These are phyloP conservation scores for Epizoanthus stellaris DNA, from an alignment of 92 coral and sea anemone species.

Conservation along the genomic window DNA sequence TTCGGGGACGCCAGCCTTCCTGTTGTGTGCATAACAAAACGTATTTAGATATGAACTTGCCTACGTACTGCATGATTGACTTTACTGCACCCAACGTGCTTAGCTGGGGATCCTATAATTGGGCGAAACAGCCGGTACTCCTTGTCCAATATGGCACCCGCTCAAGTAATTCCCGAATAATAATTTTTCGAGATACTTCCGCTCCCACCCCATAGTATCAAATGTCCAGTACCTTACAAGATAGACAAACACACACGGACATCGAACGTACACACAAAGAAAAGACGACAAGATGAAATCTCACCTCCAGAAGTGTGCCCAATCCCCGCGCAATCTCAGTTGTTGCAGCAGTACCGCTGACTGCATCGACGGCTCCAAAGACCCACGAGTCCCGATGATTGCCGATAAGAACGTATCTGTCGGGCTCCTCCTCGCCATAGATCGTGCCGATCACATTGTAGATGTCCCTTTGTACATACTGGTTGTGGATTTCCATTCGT, in stretches of 20 bases:
- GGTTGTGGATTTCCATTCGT: conserved; percentile 70
- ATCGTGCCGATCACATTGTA: conserved; percentile 93
- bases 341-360: conserved; percentile 75
- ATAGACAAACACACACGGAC: background rate
- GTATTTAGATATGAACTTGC: background rate
- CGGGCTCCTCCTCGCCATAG: conserved; percentile 88
- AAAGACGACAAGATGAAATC: conserved; percentile 65
- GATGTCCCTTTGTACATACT: conserved; percentile 59
- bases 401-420: conserved; percentile 86
- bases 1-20: conserved; percentile 95
- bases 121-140: no score
- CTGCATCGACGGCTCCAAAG: conserved; percentile 88
- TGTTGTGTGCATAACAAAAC: background rate
- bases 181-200: no score
- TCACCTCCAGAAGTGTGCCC: conserved; percentile 70
- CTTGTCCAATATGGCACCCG: no score
- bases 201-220: background rate
- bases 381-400: conserved; percentile 94
- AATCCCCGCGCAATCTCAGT: conserved; percentile 87
- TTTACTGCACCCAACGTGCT: background rate
- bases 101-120: background rate
- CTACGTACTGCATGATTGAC: no score
- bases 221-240: conserved; percentile 50
- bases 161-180: no score
- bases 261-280: conserved; percentile 23